phyloP scores from a whole-genome alignment of 1,140 invertebrate species.

The Oryzaephilus surinamensis region DNA sequence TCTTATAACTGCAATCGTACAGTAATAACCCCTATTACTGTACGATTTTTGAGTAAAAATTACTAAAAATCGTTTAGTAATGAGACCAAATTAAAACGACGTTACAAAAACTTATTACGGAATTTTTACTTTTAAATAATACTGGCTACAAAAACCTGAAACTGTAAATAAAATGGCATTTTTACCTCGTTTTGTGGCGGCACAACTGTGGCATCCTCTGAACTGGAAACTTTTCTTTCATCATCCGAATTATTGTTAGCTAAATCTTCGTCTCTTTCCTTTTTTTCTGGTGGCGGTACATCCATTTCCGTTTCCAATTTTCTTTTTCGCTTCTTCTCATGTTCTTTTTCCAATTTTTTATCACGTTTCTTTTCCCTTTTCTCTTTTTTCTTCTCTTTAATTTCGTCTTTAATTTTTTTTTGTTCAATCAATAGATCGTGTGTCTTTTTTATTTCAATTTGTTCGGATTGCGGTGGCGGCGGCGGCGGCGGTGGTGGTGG shows the following conservation, averaged over 20 bases:
- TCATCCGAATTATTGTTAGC: slow-evolving; percentile 19
- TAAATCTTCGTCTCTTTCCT: slow-evolving; percentile 10
- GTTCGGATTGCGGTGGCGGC: no score
- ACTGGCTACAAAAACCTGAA: no score
- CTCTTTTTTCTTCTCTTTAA: slow-evolving; percentile 19
- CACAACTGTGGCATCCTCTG: slow-evolving; percentile 5
- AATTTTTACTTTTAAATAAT: no score
- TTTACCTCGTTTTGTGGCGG: no score
- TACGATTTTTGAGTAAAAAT: no score
- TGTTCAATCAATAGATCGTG: slow-evolving; percentile 14
- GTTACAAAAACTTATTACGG: no score
- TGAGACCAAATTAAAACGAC: no score
- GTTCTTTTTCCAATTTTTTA: slow-evolving; percentile 26
- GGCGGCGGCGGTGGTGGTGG: no score
- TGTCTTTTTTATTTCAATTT: slow-evolving; percentile 14
- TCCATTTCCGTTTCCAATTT: slow-evolving; percentile 11
- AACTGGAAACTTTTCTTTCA: slow-evolving; percentile 17
- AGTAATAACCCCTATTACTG: no score
- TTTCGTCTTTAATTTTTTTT: slow-evolving; percentile 20
- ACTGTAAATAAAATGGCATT: no score
- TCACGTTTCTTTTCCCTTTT: slow-evolving; percentile 30
- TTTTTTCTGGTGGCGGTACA: slow-evolving; percentile 7
- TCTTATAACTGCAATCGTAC: no score
- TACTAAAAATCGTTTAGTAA: no score
- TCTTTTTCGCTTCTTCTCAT: slow-evolving; percentile 23